Conservation (phyloP, 2,888 invertebrate species). For the Achlya flavicornis region DNA sequence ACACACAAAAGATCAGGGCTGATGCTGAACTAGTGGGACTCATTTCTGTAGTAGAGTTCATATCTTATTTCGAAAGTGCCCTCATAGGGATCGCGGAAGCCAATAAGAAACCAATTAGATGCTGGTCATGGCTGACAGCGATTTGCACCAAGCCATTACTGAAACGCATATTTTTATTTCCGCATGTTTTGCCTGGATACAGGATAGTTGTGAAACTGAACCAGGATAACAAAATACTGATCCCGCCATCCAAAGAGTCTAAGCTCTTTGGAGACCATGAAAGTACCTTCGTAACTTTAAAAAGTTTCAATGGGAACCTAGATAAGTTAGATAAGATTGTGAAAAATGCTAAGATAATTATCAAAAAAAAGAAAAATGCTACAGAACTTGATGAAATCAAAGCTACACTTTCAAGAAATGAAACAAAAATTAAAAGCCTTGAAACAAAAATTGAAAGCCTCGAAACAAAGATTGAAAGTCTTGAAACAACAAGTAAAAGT, state of each 20-base stretch:
- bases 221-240: slow-evolving; percentile 83
- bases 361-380: slow-evolving; percentile 70
- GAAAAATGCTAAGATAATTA: slow-evolving; percentile 83
- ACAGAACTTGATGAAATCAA: slow-evolving; percentile 73
- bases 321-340: slow-evolving; percentile 74
- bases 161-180: slow-evolving; percentile 86
- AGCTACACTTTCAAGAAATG: slow-evolving; percentile 58
- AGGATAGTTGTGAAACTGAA: slow-evolving; percentile 87
- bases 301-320: slow-evolving; percentile 62
- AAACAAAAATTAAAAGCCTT: slow-evolving; percentile 41
- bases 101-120: slow-evolving; percentile 64
- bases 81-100: slow-evolving; percentile 84
- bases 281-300: too few relatives aligned
- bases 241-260: slow-evolving; percentile 74
- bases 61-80: slow-evolving; percentile 89
- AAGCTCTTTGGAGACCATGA: slow-evolving; percentile 18
- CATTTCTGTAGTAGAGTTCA: slow-evolving; percentile 87
- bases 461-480: too few relatives aligned
- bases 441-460: too few relatives aligned
- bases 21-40: slow-evolving; percentile 91
- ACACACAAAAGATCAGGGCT: slow-evolving; percentile 90
- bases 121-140: slow-evolving; percentile 77
- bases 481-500: too few relatives aligned
- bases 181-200: slow-evolving; percentile 85
- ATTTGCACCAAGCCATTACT: slow-evolving; percentile 82